Evolutionary conservation across 2,888 invertebrate genomes (phyloP), one percentile per base, ranked within the genome.

Genomic region (Matsumyia berberina): DNA sequence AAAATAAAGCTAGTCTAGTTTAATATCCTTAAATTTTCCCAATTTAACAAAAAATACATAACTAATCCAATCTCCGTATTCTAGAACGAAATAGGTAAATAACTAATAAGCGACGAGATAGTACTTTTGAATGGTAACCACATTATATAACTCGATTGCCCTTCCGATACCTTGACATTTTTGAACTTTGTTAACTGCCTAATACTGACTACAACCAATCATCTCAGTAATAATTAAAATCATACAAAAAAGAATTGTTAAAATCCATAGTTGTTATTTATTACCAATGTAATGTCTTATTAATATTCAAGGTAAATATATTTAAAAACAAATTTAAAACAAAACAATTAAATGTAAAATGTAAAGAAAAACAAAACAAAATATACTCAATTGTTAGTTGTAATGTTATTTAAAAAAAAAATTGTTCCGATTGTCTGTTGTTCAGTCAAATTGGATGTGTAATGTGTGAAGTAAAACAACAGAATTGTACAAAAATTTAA

Each of bases 351-450:
- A 67, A 77, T 67, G 51, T 42, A 60, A 24, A 24, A 29, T 33
- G 42, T 42, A 53, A 67, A 64, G 11, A 53, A 60, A 60, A 70
- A 62, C 17, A 1, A 46, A 49, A 24, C 49, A 55, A 72, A 24
- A n/a, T 69, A 39, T 76, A 69, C 12, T 42, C 55, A 37, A 64
- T 57, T 72, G 31, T 53, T 67, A 79, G 60, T 35, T 79, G 73
- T 83, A 73, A 83, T 64, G 67, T 83, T 78, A 73, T 49, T 83
- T 73, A 53, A 39, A 24, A 1, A 24, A 1, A 24, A 24, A 60
- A 62, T 55, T 15, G 42, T 33, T 42, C 73, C 39, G 15, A 37
- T 72, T 78, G 60, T 62, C 66, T 72, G 72, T 72, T 60, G 60
- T 72, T 73, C 60, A 62, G 62, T 35, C 72, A 66, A 58, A 72